Evolutionary conservation across 2,797 vertebrate species (phyloP).

Genomic region (Pelochelys cantorii): DNA sequence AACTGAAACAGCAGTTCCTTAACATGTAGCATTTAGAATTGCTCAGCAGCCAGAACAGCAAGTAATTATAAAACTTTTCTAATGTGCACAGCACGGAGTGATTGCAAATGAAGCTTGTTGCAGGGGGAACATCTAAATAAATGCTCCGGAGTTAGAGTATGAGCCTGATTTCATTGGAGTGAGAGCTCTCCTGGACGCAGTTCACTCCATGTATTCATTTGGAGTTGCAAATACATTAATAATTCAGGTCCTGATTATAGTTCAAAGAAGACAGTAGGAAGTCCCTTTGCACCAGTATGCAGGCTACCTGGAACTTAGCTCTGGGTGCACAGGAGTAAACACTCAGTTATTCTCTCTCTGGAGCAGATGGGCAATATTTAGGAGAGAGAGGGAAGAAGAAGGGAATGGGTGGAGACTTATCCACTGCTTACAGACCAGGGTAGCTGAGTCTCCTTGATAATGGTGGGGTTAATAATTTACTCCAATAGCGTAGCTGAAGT

Average conservation of each 20-base stretch:
- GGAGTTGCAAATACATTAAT: constrained; percentile 31
- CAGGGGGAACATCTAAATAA: constrained; percentile 48
- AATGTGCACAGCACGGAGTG: constrained; percentile 61
- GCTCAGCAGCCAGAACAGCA: constrained; percentile 42
- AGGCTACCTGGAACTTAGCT: background rate
- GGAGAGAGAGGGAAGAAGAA: background rate
- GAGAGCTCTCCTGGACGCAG: constrained; percentile 9
- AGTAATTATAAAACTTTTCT: constrained; percentile 60
- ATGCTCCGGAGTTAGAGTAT: constrained; percentile 20
- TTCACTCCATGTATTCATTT: constrained; percentile 27
- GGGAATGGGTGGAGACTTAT: background rate
- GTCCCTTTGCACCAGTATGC: background rate
- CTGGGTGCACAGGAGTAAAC: fast-evolving
- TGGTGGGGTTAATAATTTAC: background rate
- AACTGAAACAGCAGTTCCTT: constrained; percentile 59
- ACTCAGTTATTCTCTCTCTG: background rate
- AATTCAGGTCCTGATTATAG: background rate
- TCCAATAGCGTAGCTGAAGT: too few species aligned
- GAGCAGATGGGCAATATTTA: background rate
- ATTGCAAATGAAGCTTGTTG: constrained; percentile 64
- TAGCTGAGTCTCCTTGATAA: constrained; percentile 15
- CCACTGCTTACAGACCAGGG: background rate
- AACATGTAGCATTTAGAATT: constrained; percentile 45
- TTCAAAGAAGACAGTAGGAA: background rate
- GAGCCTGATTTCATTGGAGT: constrained; percentile 54